Conservation (phyloP, 2,113 vertebrate species). For the Illadopsis cleaveri region DNA sequence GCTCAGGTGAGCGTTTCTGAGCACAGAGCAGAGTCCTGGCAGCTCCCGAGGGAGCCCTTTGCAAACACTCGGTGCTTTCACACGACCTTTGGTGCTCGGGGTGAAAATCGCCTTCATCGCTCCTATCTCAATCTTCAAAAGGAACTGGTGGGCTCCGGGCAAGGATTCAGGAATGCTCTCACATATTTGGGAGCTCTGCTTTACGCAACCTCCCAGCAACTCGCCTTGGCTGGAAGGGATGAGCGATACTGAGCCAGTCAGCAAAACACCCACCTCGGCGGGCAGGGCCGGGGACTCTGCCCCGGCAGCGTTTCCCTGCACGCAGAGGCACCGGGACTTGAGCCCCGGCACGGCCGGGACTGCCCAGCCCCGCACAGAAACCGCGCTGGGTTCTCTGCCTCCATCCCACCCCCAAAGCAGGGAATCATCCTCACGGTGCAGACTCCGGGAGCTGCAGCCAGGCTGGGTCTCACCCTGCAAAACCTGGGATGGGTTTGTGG, state of each 20-base stretch:
- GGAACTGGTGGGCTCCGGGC: slow-evolving; percentile 15
- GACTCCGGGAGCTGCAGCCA: background rate
- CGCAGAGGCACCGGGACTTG: rapidly evolving
- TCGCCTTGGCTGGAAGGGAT: slow-evolving; percentile 42
- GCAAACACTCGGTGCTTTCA: background rate
- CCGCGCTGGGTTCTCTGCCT: background rate
- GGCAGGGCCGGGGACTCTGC: background rate
- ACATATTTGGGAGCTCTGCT: background rate
- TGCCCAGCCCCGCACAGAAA: rapidly evolving
- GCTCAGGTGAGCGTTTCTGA: background rate
- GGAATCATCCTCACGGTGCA: rapidly evolving
- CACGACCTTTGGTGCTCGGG: background rate
- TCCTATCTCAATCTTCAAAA: slow-evolving; percentile 30
- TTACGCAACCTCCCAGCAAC: background rate
- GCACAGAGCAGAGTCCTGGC: background rate
- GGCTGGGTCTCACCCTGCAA: background rate
- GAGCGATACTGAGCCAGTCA: slow-evolving; percentile 18
- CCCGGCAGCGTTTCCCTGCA: background rate
- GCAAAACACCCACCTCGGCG: slow-evolving; percentile 27
- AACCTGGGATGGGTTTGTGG: rapidly evolving
- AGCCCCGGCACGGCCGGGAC: background rate
- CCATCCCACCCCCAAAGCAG: rapidly evolving
- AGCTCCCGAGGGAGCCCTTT: background rate
- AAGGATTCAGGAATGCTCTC: slow-evolving; percentile 15
- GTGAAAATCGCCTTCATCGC: background rate